Base-by-base conservation (phyloP, 2,113 vertebrate species). In the Alligator mississippiensis region DNA sequence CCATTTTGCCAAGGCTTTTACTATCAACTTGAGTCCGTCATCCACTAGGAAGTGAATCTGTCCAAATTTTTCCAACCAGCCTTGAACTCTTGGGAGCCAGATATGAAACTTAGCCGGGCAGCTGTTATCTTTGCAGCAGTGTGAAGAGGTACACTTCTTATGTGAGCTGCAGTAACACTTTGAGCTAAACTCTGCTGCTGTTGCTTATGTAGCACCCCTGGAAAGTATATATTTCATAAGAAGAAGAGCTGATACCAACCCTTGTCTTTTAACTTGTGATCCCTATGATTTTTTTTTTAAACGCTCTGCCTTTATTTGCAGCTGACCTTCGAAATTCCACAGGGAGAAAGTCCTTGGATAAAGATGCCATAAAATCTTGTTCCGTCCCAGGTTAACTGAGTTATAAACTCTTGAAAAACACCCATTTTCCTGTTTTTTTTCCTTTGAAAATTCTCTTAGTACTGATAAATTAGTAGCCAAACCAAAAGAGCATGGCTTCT, bases 71-170 rank as follows among this genome's bases (percentile, higher is more conserved):
- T 60, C 77, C 7, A 2, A 47, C 3, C 19, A 47, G 6, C 74
- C 87, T 34, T 7, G 1, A 17, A 4, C 5, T 25, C 2, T 47
- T 85, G 75, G 75, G 25, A 77, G 16, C 75, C 74, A 62, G 25
- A 17, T 1, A 70, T 47, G 28, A 77, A 6, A 2, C 30, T 82
- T 19, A 77, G 30, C 30, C 28, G 54, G 63, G 18, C 1, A 22
- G 11, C 2, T 72, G 6, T 61, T 34, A 57, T 47, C 77, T 86
- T 5, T 83, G 63, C 63, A 74, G 63, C 80, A 94, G 54, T 34
- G 16, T 3, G 0, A 0, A 34, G n/a, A 68, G 66, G 47, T 54
- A n/a, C 75, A 34, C 1, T 0, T 11, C 76, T 61, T 25, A 54
- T 84, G 38, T 61, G 60, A 80, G 88, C 81, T 62, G 59, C 63